phyloP scores from a whole-genome alignment of 2,888 invertebrate species.

The Tromatobia lineatoria region DNA sequence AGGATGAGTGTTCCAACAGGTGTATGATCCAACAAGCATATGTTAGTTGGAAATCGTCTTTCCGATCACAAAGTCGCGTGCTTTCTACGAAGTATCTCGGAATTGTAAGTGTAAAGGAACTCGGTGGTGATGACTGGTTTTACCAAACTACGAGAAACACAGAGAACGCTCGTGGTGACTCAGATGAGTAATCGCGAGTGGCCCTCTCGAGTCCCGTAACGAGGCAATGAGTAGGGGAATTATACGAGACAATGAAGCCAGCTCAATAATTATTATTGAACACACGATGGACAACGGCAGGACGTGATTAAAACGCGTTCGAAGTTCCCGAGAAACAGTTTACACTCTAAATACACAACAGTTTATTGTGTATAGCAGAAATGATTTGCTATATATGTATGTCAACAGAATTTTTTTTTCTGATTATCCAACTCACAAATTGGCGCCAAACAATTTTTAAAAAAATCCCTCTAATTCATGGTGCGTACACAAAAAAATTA shows the following conservation, averaged over 20 bases:
- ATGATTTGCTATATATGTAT: too few relatives aligned
- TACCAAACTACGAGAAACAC: conserved; percentile 19
- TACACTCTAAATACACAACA: not conserved
- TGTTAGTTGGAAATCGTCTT: not conserved
- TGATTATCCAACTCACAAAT: too few relatives aligned
- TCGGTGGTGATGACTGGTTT: conserved; percentile 59
- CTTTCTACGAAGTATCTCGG: conserved; percentile 24
- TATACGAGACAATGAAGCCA: conserved; percentile 77
- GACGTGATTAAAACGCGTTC: conserved; percentile 21
- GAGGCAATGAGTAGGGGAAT: conserved; percentile 70
- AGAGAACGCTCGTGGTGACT: conserved; percentile 40
- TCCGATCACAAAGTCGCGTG: not conserved
- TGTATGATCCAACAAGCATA: conserved; percentile 3
- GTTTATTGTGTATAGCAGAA: too few relatives aligned
- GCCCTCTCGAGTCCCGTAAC: conserved; percentile 51
- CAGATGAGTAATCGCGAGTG: conserved; percentile 27
- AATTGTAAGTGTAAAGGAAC: conserved; percentile 47
- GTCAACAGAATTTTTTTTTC: too few relatives aligned
- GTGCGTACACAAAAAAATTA: too few relatives aligned
- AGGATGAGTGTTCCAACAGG: conserved; percentile 10
- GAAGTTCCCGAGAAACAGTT: conserved; percentile 1
- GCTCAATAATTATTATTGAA: conserved; percentile 70
- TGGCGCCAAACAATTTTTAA: too few relatives aligned
- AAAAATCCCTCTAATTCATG: too few relatives aligned
- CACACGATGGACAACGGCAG: conserved; percentile 10